A percentile compares a stretch with the other conserved stretches of the same genome.
phyloP scores from a whole-genome alignment of 1,140 invertebrate species.

The Aphelenchoides besseyi region DNA sequence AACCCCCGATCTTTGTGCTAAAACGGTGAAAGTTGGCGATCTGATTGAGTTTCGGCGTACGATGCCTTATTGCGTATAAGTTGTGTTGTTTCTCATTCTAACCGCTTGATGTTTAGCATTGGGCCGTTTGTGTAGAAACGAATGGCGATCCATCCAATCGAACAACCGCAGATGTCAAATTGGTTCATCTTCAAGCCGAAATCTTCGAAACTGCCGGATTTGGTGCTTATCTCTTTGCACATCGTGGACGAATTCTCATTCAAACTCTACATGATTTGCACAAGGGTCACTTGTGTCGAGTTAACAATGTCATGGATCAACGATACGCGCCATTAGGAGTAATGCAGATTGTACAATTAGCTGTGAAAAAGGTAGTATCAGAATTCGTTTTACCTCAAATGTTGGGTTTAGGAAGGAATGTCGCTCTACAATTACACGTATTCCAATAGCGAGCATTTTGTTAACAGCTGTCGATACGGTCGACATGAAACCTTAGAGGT shows the following conservation, averaged over 20 bases:
- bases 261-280: constrained; percentile 1
- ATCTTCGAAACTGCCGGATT: background rate
- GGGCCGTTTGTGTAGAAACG: constrained; percentile 8
- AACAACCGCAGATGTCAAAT: background rate
- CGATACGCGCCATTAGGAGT: constrained; percentile 6
- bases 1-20: background rate
- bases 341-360: background rate
- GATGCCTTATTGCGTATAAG: background rate
- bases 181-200: background rate
- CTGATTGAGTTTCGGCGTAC: constrained; percentile 2
- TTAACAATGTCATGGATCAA: constrained; percentile 16
- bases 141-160: constrained; percentile 1
- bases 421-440: background rate
- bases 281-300: background rate
- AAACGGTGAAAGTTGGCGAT: background rate
- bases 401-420: background rate
- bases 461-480: constrained; percentile 8
- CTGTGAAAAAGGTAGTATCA: background rate
- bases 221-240: background rate
- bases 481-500: background rate
- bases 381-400: background rate
- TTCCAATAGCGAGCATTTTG: constrained; percentile 9
- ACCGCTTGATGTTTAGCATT: background rate
- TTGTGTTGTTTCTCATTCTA: background rate
- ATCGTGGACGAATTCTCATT: background rate